Percentiles rank a stretch among this genome's conserved stretches.
Conservation (phyloP, 1,140 invertebrate genomes). For the Bombus confusus region DNA sequence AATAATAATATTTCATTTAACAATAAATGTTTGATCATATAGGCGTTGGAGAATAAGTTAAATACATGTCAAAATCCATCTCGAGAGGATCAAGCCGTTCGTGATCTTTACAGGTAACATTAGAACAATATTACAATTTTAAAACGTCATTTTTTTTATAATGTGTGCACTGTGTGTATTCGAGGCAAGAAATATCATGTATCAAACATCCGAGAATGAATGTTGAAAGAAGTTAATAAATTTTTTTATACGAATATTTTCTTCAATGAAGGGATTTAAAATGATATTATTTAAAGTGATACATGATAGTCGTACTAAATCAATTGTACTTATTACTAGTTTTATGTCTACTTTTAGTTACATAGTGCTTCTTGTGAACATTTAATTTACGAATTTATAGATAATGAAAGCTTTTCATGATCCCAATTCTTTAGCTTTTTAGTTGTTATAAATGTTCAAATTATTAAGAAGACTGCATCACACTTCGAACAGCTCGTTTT, state of each 20-base stretch:
- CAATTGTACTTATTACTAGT: slow-evolving; percentile 63
- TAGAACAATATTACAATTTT: slow-evolving; percentile 59
- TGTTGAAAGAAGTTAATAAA: not conserved
- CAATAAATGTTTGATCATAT: slow-evolving; percentile 50
- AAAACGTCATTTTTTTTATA: slow-evolving; percentile 45
- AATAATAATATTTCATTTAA: slow-evolving; percentile 8
- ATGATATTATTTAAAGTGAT: slow-evolving; percentile 29
- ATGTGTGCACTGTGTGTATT: slow-evolving; percentile 46
- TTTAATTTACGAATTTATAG: slow-evolving; percentile 28
- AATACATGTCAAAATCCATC: slow-evolving; percentile 80
- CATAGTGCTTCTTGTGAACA: slow-evolving; percentile 47
- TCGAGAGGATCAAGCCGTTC: slow-evolving; percentile 80
- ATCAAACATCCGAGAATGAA: slow-evolving; percentile 12
- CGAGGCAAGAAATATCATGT: slow-evolving; percentile 57
- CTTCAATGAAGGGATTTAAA: not conserved
- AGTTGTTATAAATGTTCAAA: slow-evolving; percentile 34
- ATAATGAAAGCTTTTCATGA: slow-evolving; percentile 35
- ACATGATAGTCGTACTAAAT: slow-evolving; percentile 61
- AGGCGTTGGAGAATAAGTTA: slow-evolving; percentile 81
- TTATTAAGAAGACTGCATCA: slow-evolving; percentile 33
- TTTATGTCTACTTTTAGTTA: slow-evolving; percentile 27
- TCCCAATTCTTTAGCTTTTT: slow-evolving; percentile 33
- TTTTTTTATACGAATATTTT: not conserved
- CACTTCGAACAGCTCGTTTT: slow-evolving; percentile 7
- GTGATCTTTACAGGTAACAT: slow-evolving; percentile 82